Percentiles rank a stretch among this genome's conserved stretches.
phyloP scores from a whole-genome alignment of 2,888 invertebrate species.

The Cheilosia pagana region DNA sequence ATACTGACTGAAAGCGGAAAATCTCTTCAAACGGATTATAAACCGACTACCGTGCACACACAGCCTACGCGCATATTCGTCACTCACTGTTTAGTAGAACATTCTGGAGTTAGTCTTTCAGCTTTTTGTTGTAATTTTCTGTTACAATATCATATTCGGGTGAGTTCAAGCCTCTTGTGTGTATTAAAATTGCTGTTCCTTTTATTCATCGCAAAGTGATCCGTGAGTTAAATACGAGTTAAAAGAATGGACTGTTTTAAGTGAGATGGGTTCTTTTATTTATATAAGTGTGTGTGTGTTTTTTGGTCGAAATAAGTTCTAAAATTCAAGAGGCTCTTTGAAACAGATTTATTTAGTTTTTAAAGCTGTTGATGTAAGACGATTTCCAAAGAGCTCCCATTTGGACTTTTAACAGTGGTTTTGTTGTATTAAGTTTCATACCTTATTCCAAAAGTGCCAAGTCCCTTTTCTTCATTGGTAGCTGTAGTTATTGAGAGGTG shows the following conservation, averaged over 20 bases:
- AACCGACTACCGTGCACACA: slow-evolving; percentile 78
- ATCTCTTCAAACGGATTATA: slow-evolving; percentile 82
- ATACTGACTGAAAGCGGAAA: slow-evolving; percentile 80
- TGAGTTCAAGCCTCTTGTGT: slow-evolving; percentile 63
- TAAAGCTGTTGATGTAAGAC: not conserved
- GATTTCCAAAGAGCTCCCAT: too few species aligned
- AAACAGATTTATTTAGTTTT: too few species aligned
- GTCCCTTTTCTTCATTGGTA: too few species aligned
- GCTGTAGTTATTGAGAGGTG: too few species aligned
- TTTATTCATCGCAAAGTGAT: slow-evolving; percentile 35
- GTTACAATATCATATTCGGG: slow-evolving; percentile 67
- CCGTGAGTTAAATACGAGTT: slow-evolving; percentile 30
- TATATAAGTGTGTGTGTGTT: not conserved
- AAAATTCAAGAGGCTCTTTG: too few species aligned
- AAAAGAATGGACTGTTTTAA: slow-evolving; percentile 50
- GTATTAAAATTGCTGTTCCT: slow-evolving; percentile 16
- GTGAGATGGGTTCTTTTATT: slow-evolving; percentile 1
- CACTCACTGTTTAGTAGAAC: slow-evolving; percentile 45
- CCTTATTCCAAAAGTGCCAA: too few species aligned
- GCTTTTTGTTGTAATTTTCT: slow-evolving; percentile 56
- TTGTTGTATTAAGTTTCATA: too few species aligned
- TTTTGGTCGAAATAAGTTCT: not conserved
- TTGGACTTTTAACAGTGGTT: too few species aligned
- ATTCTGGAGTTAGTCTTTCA: slow-evolving; percentile 64
- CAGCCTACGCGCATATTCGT: slow-evolving; percentile 44